phyloP scores from a whole-genome alignment of 2,797 vertebrate genomes.

The Phoeniculus purpureus region DNA sequence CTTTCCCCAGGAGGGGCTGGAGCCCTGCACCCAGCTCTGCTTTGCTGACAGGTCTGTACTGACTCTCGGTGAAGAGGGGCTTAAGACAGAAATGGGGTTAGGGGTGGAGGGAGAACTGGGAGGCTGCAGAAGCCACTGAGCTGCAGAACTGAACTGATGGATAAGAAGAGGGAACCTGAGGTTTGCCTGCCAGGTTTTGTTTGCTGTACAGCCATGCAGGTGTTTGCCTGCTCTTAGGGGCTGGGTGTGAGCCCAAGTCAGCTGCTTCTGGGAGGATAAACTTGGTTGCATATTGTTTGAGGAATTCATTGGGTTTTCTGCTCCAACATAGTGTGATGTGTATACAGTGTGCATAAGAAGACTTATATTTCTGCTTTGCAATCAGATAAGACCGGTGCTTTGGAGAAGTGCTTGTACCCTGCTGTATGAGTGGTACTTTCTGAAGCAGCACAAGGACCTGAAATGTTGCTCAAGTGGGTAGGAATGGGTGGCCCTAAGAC shows the following conservation, averaged over 20 bases:
- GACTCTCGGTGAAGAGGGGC: neutral
- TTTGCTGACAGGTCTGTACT: conserved; percentile 13
- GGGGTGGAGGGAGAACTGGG: neutral
- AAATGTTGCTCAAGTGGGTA: neutral
- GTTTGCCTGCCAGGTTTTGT: neutral
- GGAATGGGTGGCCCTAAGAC: neutral
- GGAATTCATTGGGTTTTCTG: neutral
- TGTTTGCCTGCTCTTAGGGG: neutral
- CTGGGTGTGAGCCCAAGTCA: neutral
- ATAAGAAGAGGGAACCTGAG: neutral
- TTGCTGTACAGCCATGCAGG: neutral
- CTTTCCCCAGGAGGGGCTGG: neutral
- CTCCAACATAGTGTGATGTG: fast-evolving
- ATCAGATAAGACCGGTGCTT: neutral
- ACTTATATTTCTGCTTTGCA: neutral
- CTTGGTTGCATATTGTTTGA: fast-evolving
- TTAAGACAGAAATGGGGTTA: neutral
- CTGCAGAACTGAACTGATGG: neutral
- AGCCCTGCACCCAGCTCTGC: neutral
- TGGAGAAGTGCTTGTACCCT: neutral
- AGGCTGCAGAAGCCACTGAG: neutral
- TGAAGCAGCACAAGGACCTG: neutral
- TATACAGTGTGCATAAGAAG: fast-evolving
- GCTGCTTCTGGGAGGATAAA: neutral
- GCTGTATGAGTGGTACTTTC: neutral